Conservation (phyloP, 1,140 invertebrate species). For the Aphelinus atriplicis region DNA sequence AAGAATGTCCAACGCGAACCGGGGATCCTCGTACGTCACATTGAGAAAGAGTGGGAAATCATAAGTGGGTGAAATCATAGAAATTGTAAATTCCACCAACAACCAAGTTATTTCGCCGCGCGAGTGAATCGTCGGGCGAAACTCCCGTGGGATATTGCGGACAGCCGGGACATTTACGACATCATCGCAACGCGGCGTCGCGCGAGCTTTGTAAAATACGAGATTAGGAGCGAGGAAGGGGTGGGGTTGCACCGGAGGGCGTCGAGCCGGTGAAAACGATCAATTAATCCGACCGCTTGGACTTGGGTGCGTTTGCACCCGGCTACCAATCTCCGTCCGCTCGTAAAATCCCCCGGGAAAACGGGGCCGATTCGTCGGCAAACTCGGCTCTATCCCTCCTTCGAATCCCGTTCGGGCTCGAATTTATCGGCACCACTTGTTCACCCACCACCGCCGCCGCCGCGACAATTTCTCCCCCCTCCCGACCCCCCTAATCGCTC, state of each 20-base stretch:
- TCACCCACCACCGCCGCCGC: neutral
- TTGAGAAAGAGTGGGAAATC: too few relatives aligned
- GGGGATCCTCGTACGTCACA: too few relatives aligned
- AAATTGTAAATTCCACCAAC: too few relatives aligned
- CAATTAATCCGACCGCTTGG: conserved; percentile 43
- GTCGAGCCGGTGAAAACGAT: conserved; percentile 36
- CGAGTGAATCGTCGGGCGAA: too few relatives aligned
- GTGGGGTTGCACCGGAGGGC: neutral
- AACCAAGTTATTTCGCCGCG: too few relatives aligned
- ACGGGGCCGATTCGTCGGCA: conserved; percentile 27
- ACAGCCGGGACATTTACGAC: too few relatives aligned
- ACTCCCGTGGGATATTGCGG: too few relatives aligned
- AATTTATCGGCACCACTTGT: conserved; percentile 37
- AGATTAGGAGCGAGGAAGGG: neutral
- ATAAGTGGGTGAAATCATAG: too few relatives aligned
- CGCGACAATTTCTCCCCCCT: conserved; percentile 25
- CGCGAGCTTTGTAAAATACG: neutral
- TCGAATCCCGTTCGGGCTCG: neutral
- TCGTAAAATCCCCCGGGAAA: conserved; percentile 42
- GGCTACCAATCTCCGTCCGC: conserved; percentile 38
- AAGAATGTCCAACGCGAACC: too few relatives aligned
- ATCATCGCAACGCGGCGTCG: too few relatives aligned
- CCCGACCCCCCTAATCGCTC: conserved; percentile 24
- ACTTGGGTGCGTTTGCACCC: conserved; percentile 23
- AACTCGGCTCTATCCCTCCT: neutral